Conservation (phyloP, 2,113 vertebrate genomes). For the Pseudolaguvia tuberculata region DNA sequence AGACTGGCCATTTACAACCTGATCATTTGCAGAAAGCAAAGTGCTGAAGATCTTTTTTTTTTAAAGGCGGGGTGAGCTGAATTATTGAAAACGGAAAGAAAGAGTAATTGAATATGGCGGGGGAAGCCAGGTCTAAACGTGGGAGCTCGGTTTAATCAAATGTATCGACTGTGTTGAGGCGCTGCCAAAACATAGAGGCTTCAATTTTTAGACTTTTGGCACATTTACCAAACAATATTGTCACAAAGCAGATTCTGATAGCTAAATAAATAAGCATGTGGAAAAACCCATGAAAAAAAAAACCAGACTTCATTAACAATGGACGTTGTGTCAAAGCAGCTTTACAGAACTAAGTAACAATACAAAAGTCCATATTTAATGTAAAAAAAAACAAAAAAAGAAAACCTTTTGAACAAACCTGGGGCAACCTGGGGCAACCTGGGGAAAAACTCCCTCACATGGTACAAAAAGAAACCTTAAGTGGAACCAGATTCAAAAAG, state of each 20-base stretch:
- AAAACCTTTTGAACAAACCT: no score
- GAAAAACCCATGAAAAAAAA: background rate
- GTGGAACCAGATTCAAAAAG: no score
- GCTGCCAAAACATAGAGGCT: constrained; percentile 5
- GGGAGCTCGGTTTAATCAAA: constrained; percentile 28
- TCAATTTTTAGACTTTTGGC: background rate
- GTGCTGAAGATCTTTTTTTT: constrained; percentile 7
- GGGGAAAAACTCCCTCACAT: no score
- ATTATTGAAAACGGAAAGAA: constrained; percentile 19
- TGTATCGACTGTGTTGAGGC: constrained; percentile 19
- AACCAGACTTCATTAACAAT: background rate
- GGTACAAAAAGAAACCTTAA: no score
- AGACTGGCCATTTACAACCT: constrained; percentile 12
- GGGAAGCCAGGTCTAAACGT: constrained; percentile 15
- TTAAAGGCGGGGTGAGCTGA: background rate
- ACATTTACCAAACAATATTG: background rate
- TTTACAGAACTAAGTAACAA: no score
- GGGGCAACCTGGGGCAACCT: no score
- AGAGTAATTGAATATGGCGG: constrained; percentile 14
- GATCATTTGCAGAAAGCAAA: constrained; percentile 8
- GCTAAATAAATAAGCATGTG: background rate
- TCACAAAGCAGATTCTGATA: background rate
- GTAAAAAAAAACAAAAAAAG: no score
- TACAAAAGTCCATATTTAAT: no score
- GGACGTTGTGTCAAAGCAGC: no score